Evolutionary conservation across 2,113 vertebrate species (phyloP), one percentile per base, ranked within the genome.

Genomic region (Coturnix japonica): DNA sequence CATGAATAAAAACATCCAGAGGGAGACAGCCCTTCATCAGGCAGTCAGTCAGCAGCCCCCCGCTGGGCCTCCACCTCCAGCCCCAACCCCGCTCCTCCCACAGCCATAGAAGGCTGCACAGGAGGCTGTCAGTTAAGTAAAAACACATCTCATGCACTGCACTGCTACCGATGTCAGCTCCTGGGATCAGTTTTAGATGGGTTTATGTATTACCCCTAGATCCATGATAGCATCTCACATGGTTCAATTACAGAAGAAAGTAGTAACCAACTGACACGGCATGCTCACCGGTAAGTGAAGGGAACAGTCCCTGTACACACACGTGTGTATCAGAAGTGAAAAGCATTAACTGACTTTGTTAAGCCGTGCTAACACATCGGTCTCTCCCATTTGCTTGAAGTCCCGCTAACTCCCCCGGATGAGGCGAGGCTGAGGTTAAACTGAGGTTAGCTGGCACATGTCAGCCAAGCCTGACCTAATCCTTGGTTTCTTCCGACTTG

Each of bases 381-480:
- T 44, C 75, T 13, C 46, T 44, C 54, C 85, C 63, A 82, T 82
- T 63, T 87, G 51, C 54, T 44, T 63, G 8, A 28, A 80, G 67
- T 74, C 71, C 75, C 63, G 35, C 67, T 75, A 51, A 31, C 43
- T 79, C 0, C 0, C 30, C 37, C 54, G 43, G 59, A 84, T 74
- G 73, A 80, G 56, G 31, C 57, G 35, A 81, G 56, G 56, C 51
- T 87, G 87, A 94, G 84, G 71, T 92, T 93, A 94, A 81, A 82
- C 39, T n/a, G 83, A 91, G 84, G 94, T 89, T 93, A 89, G 81
- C 35, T 59, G 72, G 76, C 78, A 88, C 3, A 0, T 33, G 71
- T 80, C 81, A 53, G 84, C 86, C 71, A 76, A 95, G 43, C 78
- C 89, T 66, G 71, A 89, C 59, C 83, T 84, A 91, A 91, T 54